phyloP scores from a whole-genome alignment of 2,113 vertebrate genomes.

The Ammodytes dubius region DNA sequence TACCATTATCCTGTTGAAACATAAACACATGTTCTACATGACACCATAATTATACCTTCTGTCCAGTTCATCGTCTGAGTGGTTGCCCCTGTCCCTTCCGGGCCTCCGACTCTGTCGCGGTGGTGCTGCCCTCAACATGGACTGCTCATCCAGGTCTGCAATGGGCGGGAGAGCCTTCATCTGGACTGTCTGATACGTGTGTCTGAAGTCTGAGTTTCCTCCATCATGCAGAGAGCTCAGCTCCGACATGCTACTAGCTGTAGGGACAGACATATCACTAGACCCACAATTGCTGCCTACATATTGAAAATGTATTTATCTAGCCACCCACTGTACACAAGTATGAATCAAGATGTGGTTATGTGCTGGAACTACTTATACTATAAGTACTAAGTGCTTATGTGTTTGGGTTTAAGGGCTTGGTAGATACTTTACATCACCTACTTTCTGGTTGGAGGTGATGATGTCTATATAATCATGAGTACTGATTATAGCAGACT shows the following conservation, averaged over 20 bases:
- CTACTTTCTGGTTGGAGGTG: not conserved
- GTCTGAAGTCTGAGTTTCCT: conserved; percentile 88
- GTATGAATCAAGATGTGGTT: not conserved
- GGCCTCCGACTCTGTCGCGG: conserved; percentile 79
- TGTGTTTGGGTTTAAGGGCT: not conserved
- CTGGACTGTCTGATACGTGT: conserved; percentile 90
- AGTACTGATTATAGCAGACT: conserved; percentile 8
- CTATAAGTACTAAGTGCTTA: not conserved
- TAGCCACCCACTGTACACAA: not conserved
- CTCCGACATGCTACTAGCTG: conserved; percentile 95
- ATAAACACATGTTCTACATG: not conserved
- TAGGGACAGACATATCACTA: conserved; percentile 38
- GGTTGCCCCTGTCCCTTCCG: conserved; percentile 78
- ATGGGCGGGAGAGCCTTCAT: conserved; percentile 91
- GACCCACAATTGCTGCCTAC: not conserved
- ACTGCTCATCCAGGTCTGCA: conserved; percentile 84
- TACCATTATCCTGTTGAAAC: not conserved
- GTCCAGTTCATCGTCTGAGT: conserved; percentile 79
- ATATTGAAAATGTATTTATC: not conserved
- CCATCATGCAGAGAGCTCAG: conserved; percentile 96
- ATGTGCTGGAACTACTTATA: not conserved
- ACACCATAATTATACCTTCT: conserved; percentile 64
- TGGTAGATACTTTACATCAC: not conserved
- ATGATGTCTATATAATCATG: not conserved
- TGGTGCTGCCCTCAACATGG: conserved; percentile 83